Conservation (phyloP, 1,140 invertebrate genomes). For the Zaprionus ghesquierei region DNA sequence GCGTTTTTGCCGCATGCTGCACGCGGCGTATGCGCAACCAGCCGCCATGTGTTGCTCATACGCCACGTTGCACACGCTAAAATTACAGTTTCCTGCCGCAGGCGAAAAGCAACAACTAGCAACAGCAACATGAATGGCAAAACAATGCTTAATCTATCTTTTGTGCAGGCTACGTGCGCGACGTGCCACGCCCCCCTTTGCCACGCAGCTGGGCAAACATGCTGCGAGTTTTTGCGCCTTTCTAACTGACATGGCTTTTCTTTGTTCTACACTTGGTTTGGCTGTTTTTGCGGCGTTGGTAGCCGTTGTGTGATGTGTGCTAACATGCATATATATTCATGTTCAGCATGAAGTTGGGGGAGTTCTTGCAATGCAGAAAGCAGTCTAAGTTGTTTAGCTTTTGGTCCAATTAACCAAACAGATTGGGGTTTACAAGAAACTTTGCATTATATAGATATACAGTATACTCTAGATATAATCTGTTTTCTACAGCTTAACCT, state of each 20-base stretch:
- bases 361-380: background rate
- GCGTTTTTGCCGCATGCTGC: background rate
- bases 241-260: background rate
- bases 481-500: too few species aligned
- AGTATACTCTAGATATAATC: too few species aligned
- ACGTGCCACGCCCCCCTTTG: background rate
- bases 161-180: constrained; percentile 36
- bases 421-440: too few species aligned
- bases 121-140: background rate
- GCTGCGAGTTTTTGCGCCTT: constrained; percentile 15
- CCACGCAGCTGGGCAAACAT: background rate
- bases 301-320: background rate
- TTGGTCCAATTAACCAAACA: too few species aligned
- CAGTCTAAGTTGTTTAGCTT: background rate
- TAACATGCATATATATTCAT: background rate
- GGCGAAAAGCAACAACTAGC: background rate
- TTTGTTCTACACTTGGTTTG: background rate
- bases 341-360: background rate
- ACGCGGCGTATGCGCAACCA: constrained; percentile 50
- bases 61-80: constrained; percentile 34
- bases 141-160: constrained; percentile 71
- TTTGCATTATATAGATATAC: too few species aligned
- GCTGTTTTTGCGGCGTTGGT: background rate
- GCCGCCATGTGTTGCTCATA: constrained; percentile 40
- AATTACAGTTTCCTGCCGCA: constrained; percentile 57